Evolutionary conservation across 2,888 invertebrate species (phyloP).

Genomic region (Brenthis daphne): DNA sequence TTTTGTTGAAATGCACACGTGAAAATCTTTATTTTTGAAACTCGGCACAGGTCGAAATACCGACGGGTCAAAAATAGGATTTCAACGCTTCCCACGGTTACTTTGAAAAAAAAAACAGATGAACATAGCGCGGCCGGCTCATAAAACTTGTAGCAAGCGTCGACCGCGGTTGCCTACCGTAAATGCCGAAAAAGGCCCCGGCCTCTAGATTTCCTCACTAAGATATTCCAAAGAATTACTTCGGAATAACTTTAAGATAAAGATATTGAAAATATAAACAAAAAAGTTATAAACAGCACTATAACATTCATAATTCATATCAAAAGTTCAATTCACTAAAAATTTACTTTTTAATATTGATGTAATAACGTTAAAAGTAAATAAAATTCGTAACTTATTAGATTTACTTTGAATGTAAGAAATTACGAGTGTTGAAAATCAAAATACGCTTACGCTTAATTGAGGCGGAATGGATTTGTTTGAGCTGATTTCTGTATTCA

Average conservation of each 20-base stretch:
- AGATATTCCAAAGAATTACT: constrained; percentile 9
- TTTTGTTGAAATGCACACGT: constrained; percentile 35
- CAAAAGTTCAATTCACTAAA: not conserved
- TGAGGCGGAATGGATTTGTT: constrained; percentile 36
- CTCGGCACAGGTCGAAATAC: constrained; percentile 56
- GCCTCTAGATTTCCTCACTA: constrained; percentile 10
- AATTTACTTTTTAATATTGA: not conserved
- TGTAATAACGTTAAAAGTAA: constrained; percentile 8
- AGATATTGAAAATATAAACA: not conserved
- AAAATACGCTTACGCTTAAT: constrained; percentile 35
- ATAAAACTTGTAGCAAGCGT: constrained; percentile 69
- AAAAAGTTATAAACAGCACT: not conserved
- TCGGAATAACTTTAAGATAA: constrained; percentile 14
- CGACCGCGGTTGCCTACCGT: constrained; percentile 49
- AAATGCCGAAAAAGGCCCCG: constrained; percentile 55
- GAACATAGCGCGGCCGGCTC: constrained; percentile 54
- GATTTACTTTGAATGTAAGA: constrained; percentile 24
- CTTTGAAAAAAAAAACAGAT: constrained; percentile 52
- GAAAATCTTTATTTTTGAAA: constrained; percentile 42
- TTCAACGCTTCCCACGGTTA: constrained; percentile 58
- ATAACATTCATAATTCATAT: not conserved
- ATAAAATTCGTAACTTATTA: constrained; percentile 21
- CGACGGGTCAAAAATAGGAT: constrained; percentile 63
- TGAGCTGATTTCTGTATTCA: constrained; percentile 39
- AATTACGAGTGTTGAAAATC: constrained; percentile 34